phyloP scores from a whole-genome alignment of 1,140 invertebrate species.

The Microvelia longipes region DNA sequence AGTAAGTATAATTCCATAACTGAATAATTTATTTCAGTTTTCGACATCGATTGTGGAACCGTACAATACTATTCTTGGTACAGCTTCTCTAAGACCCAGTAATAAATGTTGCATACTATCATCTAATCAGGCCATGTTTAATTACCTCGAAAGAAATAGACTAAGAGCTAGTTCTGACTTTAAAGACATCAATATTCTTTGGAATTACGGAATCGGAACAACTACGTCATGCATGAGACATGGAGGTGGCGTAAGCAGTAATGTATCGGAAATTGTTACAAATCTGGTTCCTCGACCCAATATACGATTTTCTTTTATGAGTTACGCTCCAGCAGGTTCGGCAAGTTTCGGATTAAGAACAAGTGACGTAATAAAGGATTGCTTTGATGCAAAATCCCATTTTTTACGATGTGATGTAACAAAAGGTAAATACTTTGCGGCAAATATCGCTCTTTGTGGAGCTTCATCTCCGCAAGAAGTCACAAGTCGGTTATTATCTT shows the following conservation, averaged over 20 bases:
- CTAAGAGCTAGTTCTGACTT: neutral
- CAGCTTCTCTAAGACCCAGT: neutral
- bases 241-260: neutral
- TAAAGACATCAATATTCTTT: neutral
- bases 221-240: neutral
- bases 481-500: neutral
- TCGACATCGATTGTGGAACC: neutral
- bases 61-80: neutral
- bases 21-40: slow-evolving; percentile 1
- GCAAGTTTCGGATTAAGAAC: neutral
- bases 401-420: neutral
- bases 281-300: neutral
- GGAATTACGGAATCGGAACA: neutral
- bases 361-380: neutral
- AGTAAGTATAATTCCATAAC: too few species aligned
- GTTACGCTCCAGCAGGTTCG: neutral
- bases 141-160: neutral
- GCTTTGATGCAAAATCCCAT: neutral
- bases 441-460: neutral
- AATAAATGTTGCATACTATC: neutral
- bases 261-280: neutral
- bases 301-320: neutral
- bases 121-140: neutral
- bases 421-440: neutral
- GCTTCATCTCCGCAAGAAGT: neutral